phyloP scores from a whole-genome alignment of 2,888 invertebrate genomes.

The Meliscaeva auricollis region DNA sequence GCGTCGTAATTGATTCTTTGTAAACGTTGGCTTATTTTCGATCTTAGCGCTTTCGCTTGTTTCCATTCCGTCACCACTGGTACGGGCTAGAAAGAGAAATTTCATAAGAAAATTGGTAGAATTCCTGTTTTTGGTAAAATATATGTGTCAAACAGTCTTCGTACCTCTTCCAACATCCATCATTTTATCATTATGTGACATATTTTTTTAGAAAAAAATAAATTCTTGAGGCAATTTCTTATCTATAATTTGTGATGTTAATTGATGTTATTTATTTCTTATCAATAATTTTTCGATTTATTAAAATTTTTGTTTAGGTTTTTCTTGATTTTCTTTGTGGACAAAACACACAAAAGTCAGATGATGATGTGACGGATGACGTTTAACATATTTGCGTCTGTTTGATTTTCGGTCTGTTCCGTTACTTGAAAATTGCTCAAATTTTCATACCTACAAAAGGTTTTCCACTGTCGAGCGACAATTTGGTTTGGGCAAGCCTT shows the following conservation, averaged over 20 bases:
- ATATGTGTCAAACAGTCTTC: not conserved
- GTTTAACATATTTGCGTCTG: not conserved
- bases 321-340: slow-evolving; percentile 7
- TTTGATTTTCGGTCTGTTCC: not conserved
- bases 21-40: slow-evolving; percentile 80
- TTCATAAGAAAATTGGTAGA: not conserved
- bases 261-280: not conserved
- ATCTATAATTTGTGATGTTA: not conserved
- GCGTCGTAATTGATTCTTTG: slow-evolving; percentile 76
- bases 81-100: slow-evolving; percentile 83
- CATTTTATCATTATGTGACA: slow-evolving; percentile 34
- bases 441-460: no score
- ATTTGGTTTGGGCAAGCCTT: no score
- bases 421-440: no score
- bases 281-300: not conserved
- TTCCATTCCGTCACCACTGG: slow-evolving; percentile 93
- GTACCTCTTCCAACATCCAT: slow-evolving; percentile 57
- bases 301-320: slow-evolving; percentile 24
- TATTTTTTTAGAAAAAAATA: slow-evolving; percentile 4
- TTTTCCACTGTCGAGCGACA: no score
- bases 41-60: slow-evolving; percentile 82
- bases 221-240: not conserved
- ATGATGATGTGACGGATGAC: slow-evolving; percentile 15
- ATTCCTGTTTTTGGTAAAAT: not conserved
- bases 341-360: not conserved